Evolutionary conservation across 2,797 vertebrate species (phyloP).

Genomic region (Lophotriccus pileatus): DNA sequence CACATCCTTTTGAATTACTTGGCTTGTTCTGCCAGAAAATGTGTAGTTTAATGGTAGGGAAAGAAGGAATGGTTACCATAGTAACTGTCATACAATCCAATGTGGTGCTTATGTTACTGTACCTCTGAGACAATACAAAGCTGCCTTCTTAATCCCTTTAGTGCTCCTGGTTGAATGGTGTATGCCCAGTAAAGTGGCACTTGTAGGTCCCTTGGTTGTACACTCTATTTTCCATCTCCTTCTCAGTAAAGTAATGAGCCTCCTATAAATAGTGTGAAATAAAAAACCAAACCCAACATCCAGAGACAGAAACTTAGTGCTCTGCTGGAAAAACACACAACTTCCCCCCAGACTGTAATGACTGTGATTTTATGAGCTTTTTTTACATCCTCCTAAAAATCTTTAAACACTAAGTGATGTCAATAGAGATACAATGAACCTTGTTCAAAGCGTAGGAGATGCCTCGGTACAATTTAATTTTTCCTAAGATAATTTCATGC

Average conservation of each 20-base stretch:
- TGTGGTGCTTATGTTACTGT: constrained; percentile 28
- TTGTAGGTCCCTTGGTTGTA: constrained; percentile 27
- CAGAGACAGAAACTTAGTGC: not conserved
- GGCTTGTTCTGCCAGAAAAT: not conserved
- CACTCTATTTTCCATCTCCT: constrained; percentile 4
- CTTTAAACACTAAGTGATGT: not conserved
- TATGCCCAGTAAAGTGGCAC: constrained; percentile 37
- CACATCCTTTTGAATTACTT: constrained; percentile 8
- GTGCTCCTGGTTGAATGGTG: constrained; percentile 44
- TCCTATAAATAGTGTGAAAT: not conserved
- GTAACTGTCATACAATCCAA: constrained; percentile 54
- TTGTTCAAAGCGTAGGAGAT: not conserved
- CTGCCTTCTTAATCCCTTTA: constrained; percentile 56
- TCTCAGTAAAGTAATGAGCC: not conserved
- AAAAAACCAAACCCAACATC: not conserved
- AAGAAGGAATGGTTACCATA: constrained; percentile 44
- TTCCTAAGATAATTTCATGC: not conserved
- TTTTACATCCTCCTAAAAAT: constrained; percentile 14
- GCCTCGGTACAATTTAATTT: not conserved
- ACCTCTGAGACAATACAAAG: constrained; percentile 52
- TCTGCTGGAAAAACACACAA: constrained; percentile 21
- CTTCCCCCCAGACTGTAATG: constrained; percentile 4
- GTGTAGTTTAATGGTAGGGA: not conserved
- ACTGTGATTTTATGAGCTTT: constrained; percentile 6
- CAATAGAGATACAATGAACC: not conserved